Evolutionary conservation across 2,113 vertebrate species (phyloP), one percentile per base, ranked within the genome.

Genomic region (Hippocampus guttulatus): DNA sequence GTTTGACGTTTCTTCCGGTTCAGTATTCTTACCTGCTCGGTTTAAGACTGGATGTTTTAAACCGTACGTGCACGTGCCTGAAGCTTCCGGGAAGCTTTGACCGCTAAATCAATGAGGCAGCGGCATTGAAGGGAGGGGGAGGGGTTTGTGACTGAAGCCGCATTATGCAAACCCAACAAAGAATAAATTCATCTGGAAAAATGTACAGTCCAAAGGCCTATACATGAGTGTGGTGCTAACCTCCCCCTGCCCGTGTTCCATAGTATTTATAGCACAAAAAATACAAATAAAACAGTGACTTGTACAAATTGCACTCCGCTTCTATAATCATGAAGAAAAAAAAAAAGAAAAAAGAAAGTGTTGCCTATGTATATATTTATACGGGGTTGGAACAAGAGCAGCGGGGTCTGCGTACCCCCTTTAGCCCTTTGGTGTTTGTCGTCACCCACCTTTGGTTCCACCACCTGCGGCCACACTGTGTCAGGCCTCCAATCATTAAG

Each of bases 341-440:
- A 97, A 95, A 95, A 94, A 97, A 95, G 18, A 95, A 94, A 94
- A 95, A 96, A 95, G 94, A 94, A 96, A 93, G 93, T 96, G 96
- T 96, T 93, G 96, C 95, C 95, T 95, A 97, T 99, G 98, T 99
- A 98, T 98, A 98, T 99, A 99, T 98, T 99, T 98, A 98, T 98
- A 98, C 95, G 92, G 91, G 92, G 91, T 93, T 95, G 86, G 91
- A 88, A 88, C 90, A 88, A 90, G 88, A 91, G 84, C 84, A 83
- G 90, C 85, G 81, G 93, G 94, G 93, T 93, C 93, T 92, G 93
- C 95, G 94, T 61, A 61, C 95, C 95, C 93, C 51, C 15, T 55
- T 47, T 23, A 94, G 92, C 91, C 93, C 93, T 94, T 94, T 93
- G 90, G 89, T 96, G 96, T 95, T 93, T 91, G 92, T 95, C 78